phyloP scores from a whole-genome alignment of 2,888 invertebrate genomes.

The Urechis unicinctus region DNA sequence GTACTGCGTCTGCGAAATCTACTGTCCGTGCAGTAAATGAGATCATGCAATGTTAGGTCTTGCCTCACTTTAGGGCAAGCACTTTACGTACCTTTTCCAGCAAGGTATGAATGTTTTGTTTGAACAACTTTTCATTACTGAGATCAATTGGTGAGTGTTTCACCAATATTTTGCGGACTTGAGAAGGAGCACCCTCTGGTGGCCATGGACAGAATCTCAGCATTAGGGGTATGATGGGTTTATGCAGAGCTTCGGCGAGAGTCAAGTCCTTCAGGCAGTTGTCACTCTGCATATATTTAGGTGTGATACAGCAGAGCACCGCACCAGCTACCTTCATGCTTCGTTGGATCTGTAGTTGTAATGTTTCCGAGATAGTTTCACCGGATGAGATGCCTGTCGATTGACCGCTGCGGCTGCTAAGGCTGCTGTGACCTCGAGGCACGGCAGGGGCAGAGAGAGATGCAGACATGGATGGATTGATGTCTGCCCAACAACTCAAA shows the following conservation, averaged over 20 bases:
- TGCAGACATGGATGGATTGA: constrained; percentile 26
- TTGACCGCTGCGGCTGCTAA: constrained; percentile 29
- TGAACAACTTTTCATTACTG: constrained; percentile 41
- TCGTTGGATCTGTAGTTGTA: constrained; percentile 38
- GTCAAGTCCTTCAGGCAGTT: constrained; percentile 45
- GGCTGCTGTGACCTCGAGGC: constrained; percentile 32
- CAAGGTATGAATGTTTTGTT: constrained; percentile 34
- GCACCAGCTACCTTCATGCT: constrained; percentile 38
- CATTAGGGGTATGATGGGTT: constrained; percentile 41
- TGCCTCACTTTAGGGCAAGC: no score
- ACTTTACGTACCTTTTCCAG: constrained; percentile 29
- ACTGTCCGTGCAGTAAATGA: no score
- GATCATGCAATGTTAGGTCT: no score
- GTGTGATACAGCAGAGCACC: constrained; percentile 42
- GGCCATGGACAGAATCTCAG: constrained; percentile 38
- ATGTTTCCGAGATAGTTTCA: constrained; percentile 27
- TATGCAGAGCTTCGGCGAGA: constrained; percentile 40
- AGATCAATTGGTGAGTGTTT: constrained; percentile 35
- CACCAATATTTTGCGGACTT: constrained; percentile 36
- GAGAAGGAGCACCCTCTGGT: constrained; percentile 37
- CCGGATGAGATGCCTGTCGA: constrained; percentile 7
- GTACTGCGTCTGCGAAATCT: no score
- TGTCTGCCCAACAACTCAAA: constrained; percentile 42
- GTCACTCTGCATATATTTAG: constrained; percentile 47
- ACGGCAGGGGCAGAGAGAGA: constrained; percentile 19